Conservation (phyloP, 1,140 invertebrate genomes). For the Adelges cooleyi region DNA sequence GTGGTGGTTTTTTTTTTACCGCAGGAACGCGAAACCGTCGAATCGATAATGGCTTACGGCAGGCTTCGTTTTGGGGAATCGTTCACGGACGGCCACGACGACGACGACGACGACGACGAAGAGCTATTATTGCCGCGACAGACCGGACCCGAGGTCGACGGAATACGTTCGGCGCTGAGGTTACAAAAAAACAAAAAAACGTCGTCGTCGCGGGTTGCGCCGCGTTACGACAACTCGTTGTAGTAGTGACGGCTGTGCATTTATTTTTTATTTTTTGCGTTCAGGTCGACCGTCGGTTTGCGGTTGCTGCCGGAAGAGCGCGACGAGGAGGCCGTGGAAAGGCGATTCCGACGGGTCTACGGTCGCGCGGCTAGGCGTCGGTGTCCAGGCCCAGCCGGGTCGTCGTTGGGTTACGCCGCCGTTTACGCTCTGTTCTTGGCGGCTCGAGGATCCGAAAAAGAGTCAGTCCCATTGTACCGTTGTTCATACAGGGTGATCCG, state of each 20-base stretch:
- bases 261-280: background rate
- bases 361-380: background rate
- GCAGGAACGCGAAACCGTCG: background rate
- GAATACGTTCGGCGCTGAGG: conserved; percentile 15
- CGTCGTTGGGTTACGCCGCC: background rate
- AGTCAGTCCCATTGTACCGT: background rate
- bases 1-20: background rate
- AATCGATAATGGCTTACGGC: background rate
- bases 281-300: conserved; percentile 1
- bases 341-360: background rate
- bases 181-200: background rate
- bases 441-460: background rate
- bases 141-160: background rate
- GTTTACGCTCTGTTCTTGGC: conserved; percentile 7
- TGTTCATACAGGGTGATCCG: too few relatives aligned
- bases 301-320: background rate
- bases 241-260: background rate
- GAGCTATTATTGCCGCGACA: background rate
- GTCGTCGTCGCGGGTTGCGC: background rate
- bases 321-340: too few relatives aligned
- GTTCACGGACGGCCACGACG: too few relatives aligned
- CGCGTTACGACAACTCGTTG: background rate
- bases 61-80: background rate
- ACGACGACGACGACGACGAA: too few relatives aligned
- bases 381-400: too few relatives aligned